These are phyloP conservation scores for Pleuronectes platessa DNA, from an alignment of 2,113 vertebrate genomes.

Conservation along the genomic window DNA sequence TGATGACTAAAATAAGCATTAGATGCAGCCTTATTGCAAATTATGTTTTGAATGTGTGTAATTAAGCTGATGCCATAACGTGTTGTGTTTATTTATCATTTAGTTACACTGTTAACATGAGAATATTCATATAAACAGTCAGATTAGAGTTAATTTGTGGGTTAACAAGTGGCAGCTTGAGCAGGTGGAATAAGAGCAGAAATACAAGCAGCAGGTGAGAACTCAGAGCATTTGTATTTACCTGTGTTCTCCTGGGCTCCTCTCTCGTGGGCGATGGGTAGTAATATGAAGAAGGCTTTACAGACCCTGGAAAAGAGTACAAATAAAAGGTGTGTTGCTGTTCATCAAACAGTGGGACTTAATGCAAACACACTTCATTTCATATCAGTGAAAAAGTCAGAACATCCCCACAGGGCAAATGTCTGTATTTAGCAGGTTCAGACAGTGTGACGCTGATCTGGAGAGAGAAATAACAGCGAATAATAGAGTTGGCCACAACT, in stretches of 20 bases:
- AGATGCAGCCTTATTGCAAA: too few relatives aligned
- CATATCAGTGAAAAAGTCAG: conserved; percentile 35
- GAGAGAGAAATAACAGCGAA: conserved; percentile 55
- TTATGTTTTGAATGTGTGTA: too few relatives aligned
- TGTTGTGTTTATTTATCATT: too few relatives aligned
- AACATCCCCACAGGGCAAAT: conserved; percentile 39
- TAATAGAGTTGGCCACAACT: conserved; percentile 37
- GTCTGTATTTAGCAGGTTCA: conserved; percentile 66
- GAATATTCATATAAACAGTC: too few relatives aligned
- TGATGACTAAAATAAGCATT: neutral
- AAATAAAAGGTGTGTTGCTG: neutral
- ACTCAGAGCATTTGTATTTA: conserved; percentile 70
- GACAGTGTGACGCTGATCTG: conserved; percentile 26
- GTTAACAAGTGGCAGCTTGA: neutral
- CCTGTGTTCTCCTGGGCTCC: conserved; percentile 92
- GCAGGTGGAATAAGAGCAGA: neutral
- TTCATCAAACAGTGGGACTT: conserved; percentile 18
- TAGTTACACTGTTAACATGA: too few relatives aligned
- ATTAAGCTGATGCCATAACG: too few relatives aligned
- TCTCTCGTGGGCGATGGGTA: conserved; percentile 96
- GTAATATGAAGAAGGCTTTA: conserved; percentile 94
- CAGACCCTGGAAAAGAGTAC: conserved; percentile 86
- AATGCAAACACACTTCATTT: conserved; percentile 36
- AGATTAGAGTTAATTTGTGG: too few relatives aligned
- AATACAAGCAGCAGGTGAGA: neutral